phyloP scores from a whole-genome alignment of 2,797 vertebrate genomes.

The Acrossocheilus fasciatus region DNA sequence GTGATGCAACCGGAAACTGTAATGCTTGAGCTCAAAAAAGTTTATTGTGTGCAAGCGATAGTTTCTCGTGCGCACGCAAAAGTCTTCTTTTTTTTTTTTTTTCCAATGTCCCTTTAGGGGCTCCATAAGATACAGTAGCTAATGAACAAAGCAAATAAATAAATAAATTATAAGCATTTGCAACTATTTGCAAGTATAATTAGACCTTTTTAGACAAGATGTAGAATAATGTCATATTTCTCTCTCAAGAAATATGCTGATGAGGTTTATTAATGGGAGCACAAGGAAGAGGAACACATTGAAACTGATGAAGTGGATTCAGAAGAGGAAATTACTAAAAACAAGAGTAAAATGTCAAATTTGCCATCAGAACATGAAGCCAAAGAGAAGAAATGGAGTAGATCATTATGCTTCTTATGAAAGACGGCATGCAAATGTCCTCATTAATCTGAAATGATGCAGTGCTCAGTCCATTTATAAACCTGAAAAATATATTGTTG shows the following conservation, averaged over 20 bases:
- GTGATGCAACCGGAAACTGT: too few species aligned
- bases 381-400: conserved; percentile 3
- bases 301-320: conserved; percentile 31
- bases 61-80: too few species aligned
- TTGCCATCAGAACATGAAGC: conserved; percentile 24
- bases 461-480: neutral
- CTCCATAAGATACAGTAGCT: neutral
- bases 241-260: conserved; percentile 29
- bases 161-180: conserved; percentile 1
- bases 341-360: conserved; percentile 36
- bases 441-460: conserved; percentile 20
- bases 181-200: conserved; percentile 38
- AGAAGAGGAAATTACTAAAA: conserved; percentile 34
- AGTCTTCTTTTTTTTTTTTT: too few species aligned
- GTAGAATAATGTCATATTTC: conserved; percentile 16
- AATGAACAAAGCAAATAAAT: conserved; percentile 20
- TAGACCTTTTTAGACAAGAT: conserved; percentile 11
- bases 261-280: conserved; percentile 39
- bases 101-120: too few species aligned
- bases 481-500: neutral
- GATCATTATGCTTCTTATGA: conserved; percentile 14
- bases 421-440: conserved; percentile 9
- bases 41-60: too few species aligned
- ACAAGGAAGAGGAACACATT: neutral
- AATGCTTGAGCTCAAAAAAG: too few species aligned